These are phyloP conservation scores for Gnatocerus cornutus DNA, from an alignment of 2,888 invertebrate genomes.

Conservation along the genomic window DNA sequence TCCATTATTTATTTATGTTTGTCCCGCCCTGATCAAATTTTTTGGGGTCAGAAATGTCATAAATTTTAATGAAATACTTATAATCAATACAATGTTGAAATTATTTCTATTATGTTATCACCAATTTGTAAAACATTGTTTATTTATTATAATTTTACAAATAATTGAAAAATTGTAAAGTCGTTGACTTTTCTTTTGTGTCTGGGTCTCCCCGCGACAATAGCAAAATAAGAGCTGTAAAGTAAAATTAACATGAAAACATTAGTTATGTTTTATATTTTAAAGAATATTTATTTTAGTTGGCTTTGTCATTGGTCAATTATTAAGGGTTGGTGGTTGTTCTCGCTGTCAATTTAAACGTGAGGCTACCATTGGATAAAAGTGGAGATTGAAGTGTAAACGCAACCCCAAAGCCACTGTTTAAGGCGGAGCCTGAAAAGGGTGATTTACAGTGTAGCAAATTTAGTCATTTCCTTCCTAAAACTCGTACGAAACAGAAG, in stretches of 20 bases:
- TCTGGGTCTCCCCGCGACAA: background rate
- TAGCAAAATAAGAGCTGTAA: conserved; percentile 32
- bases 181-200: no score
- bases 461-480: conserved; percentile 62
- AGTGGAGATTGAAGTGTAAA: conserved; percentile 66
- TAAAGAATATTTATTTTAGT: conserved; percentile 51
- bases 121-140: no score
- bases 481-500: conserved; percentile 53
- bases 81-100: conserved; percentile 4
- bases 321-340: conserved; percentile 64
- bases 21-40: background rate
- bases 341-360: conserved; percentile 62
- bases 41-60: conserved; percentile 2
- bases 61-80: background rate
- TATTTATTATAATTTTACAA: no score
- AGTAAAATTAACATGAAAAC: conserved; percentile 48
- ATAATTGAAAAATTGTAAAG: no score
- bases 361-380: conserved; percentile 65
- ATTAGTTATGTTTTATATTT: conserved; percentile 59
- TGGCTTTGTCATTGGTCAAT: conserved; percentile 64
- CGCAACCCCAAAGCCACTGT: conserved; percentile 65
- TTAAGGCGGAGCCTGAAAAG: conserved; percentile 64
- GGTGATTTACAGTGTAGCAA: conserved; percentile 63
- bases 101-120: no score
- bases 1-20: conserved; percentile 1